phyloP scores from a whole-genome alignment of 2,797 vertebrate genomes.

The Notoglanidium macrostoma region DNA sequence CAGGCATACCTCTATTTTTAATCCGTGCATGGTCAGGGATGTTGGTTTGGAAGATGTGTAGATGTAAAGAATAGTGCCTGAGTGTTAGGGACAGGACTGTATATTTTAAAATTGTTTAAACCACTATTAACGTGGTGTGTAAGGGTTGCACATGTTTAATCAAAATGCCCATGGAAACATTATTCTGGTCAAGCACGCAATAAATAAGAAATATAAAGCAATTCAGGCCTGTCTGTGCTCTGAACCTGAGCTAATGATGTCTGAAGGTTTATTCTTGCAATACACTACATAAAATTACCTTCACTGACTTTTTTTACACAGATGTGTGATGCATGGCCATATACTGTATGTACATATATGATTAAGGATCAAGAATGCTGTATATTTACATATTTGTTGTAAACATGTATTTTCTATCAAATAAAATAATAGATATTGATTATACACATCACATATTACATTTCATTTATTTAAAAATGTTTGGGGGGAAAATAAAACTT shows the following conservation, averaged over 20 bases:
- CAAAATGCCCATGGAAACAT: not conserved
- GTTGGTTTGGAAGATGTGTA: slow-evolving; percentile 48
- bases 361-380: not conserved
- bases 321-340: not conserved
- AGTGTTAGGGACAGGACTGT: slow-evolving; percentile 1
- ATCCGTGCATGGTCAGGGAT: slow-evolving; percentile 50
- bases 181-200: not conserved
- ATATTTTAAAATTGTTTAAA: not conserved
- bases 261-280: not conserved
- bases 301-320: not conserved
- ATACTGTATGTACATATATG: not conserved
- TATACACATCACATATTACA: not conserved
- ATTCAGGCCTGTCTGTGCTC: not conserved
- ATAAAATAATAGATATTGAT: not conserved
- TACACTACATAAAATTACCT: not conserved
- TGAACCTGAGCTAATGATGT: not conserved
- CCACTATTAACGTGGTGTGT: not conserved
- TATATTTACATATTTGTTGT: not conserved
- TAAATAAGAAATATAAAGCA: not conserved
- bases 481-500: not conserved
- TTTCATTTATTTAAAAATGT: not conserved
- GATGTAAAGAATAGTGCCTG: slow-evolving; percentile 61
- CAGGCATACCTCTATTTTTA: slow-evolving; percentile 63
- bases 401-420: no score
- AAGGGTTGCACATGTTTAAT: not conserved